Conservation (phyloP, 2,888 invertebrate species). For the Beris chalybata region DNA sequence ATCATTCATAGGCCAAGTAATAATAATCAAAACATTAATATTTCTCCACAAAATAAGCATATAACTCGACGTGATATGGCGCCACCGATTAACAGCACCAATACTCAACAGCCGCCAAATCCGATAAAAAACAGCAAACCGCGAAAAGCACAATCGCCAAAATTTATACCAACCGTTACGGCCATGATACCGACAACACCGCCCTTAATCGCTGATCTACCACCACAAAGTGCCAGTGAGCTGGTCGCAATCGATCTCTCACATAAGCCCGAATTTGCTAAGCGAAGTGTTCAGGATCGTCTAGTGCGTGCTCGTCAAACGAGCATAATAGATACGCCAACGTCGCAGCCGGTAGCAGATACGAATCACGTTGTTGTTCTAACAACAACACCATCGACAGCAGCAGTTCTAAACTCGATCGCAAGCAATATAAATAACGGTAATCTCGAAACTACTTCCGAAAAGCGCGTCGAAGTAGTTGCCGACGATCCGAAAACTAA, state of each 20-base stretch:
- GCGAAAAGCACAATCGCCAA: slow-evolving; percentile 22
- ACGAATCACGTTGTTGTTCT: neutral
- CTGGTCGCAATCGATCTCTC: slow-evolving; percentile 34
- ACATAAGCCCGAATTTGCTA: slow-evolving; percentile 39
- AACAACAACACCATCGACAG: too few species aligned
- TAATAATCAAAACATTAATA: slow-evolving; percentile 4
- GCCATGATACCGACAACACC: slow-evolving; percentile 2
- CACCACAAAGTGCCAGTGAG: slow-evolving; percentile 27
- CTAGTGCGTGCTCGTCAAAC: slow-evolving; percentile 32
- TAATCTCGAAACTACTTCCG: slow-evolving; percentile 1
- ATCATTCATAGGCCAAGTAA: slow-evolving; percentile 3
- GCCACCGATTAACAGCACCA: neutral
- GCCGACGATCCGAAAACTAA: slow-evolving; percentile 20
- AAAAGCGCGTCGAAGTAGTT: neutral
- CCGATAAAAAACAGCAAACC: slow-evolving; percentile 11
- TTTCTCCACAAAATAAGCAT: slow-evolving; percentile 9
- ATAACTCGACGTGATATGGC: slow-evolving; percentile 12
- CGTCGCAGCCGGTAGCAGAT: neutral
- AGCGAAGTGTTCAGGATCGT: slow-evolving; percentile 39
- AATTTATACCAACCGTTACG: slow-evolving; percentile 2
- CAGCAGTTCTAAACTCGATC: neutral
- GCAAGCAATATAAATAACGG: slow-evolving; percentile 15
- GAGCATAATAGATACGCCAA: neutral
- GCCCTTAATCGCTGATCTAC: slow-evolving; percentile 19
- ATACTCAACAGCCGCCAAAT: slow-evolving; percentile 4